Evolutionary conservation across 2,888 invertebrate genomes (phyloP).

Genomic region (Bombylius major): DNA sequence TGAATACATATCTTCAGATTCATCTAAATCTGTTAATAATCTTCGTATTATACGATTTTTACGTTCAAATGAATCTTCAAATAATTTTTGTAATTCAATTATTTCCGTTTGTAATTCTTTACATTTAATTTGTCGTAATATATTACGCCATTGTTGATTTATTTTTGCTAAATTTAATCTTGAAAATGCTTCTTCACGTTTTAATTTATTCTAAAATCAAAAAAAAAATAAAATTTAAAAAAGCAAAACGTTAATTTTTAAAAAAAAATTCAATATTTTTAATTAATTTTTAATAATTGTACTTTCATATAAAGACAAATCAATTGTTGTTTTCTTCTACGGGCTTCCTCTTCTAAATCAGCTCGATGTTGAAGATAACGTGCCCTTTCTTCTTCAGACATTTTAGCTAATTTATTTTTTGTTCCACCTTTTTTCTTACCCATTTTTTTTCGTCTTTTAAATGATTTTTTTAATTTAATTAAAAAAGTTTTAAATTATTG

Average conservation of each 20-base stretch:
- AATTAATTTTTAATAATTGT: constrained; percentile 2
- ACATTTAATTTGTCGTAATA: constrained; percentile 62
- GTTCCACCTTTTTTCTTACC: constrained; percentile 58
- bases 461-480: not conserved
- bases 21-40: constrained; percentile 51
- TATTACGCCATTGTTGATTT: constrained; percentile 72
- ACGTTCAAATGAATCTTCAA: constrained; percentile 42
- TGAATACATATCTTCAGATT: constrained; percentile 60
- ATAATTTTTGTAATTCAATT: constrained; percentile 39
- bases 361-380: constrained; percentile 70
- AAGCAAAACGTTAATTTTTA: constrained; percentile 50
- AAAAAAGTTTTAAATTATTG: not conserved
- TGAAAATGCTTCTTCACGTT: constrained; percentile 65
- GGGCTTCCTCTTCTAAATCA: constrained; percentile 69
- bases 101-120: constrained; percentile 59
- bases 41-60: constrained; percentile 55
- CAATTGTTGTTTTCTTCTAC: constrained; percentile 65
- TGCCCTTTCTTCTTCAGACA: constrained; percentile 74
- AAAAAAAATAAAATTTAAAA: no score
- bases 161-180: constrained; percentile 71
- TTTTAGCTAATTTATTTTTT: constrained; percentile 60
- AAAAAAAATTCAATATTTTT: constrained; percentile 54
- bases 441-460: constrained; percentile 21
- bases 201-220: constrained; percentile 64
- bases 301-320: constrained; percentile 73